A percentile compares a stretch with the other conserved stretches of the same genome.
These are phyloP conservation scores for Sciurus vulgaris DNA, from an alignment of 2,797 vertebrate species.

Conservation along the genomic window DNA sequence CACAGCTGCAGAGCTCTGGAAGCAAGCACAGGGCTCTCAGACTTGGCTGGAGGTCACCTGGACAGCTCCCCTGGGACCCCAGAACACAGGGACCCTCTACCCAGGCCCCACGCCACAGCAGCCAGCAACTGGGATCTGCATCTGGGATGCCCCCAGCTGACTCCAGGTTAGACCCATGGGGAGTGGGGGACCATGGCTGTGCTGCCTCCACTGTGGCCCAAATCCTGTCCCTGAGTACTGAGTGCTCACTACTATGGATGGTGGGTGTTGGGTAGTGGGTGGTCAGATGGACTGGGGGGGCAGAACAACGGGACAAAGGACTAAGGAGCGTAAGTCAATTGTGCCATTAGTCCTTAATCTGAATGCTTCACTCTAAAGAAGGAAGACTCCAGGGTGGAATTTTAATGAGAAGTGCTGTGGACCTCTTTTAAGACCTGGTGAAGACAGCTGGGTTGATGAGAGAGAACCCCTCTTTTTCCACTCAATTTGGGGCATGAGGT, in stretches of 20 bases:
- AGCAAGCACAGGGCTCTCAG: neutral
- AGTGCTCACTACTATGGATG: neutral
- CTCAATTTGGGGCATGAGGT: neutral
- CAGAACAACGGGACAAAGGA: neutral
- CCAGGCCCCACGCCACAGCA: neutral
- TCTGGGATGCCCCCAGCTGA: neutral
- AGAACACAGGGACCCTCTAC: too few species aligned
- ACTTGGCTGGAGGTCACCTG: neutral
- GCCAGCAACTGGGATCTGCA: fast-evolving
- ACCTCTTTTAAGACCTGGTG: neutral
- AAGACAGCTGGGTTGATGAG: neutral
- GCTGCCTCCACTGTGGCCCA: neutral
- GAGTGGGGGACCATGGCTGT: fast-evolving
- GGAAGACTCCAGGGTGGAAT: neutral
- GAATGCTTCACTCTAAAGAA: neutral
- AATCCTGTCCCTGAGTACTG: neutral
- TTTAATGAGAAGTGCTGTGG: neutral
- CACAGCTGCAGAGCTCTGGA: fast-evolving
- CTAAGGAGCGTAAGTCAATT: neutral
- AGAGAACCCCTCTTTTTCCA: neutral
- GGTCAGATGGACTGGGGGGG: neutral
- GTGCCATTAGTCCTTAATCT: neutral
- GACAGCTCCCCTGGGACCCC: neutral
- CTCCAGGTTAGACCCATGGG: neutral
- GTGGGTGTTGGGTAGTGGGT: too few species aligned